A percentile compares a stretch with the other conserved stretches of the same genome.
These are phyloP conservation scores for Agrypnia vestita DNA, from an alignment of 1,140 invertebrate genomes.

Conservation along the genomic window DNA sequence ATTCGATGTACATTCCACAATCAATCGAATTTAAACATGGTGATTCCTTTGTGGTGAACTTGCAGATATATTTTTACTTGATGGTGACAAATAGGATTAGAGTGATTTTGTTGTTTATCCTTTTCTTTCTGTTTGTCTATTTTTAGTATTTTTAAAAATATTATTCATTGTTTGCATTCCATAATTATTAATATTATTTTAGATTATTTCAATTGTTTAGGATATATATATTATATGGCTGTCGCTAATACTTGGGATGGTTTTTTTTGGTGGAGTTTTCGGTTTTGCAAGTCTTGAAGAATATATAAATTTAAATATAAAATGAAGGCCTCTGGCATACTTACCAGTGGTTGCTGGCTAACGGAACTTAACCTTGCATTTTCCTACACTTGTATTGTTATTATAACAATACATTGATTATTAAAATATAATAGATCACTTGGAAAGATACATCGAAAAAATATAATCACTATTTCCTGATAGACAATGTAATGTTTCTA, in stretches of 20 bases:
- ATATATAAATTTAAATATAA: no score
- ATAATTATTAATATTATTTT: conserved; percentile 32
- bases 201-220: conserved; percentile 29
- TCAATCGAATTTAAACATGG: conserved; percentile 24
- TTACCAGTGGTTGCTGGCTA: no score
- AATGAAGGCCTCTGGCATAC: no score
- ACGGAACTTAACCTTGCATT: no score
- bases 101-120: conserved; percentile 28
- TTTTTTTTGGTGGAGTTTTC: conserved; percentile 5
- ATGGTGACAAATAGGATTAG: conserved; percentile 24
- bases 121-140: conserved; percentile 15
- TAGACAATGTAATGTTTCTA: no score
- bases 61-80: conserved; percentile 13
- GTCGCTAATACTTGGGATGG: conserved; percentile 36
- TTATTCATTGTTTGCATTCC: conserved; percentile 36
- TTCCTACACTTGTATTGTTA: no score
- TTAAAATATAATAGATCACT: no score
- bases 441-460: no score
- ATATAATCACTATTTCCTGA: no score
- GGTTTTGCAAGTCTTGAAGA: not conserved
- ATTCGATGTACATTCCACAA: conserved; percentile 23
- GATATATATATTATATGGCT: conserved; percentile 16
- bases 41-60: conserved; percentile 6
- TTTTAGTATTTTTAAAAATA: conserved; percentile 27
- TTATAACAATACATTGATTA: no score